These are phyloP conservation scores for Sorex maritimensis DNA, from an alignment of 2,797 vertebrate species.

Conservation along the genomic window DNA sequence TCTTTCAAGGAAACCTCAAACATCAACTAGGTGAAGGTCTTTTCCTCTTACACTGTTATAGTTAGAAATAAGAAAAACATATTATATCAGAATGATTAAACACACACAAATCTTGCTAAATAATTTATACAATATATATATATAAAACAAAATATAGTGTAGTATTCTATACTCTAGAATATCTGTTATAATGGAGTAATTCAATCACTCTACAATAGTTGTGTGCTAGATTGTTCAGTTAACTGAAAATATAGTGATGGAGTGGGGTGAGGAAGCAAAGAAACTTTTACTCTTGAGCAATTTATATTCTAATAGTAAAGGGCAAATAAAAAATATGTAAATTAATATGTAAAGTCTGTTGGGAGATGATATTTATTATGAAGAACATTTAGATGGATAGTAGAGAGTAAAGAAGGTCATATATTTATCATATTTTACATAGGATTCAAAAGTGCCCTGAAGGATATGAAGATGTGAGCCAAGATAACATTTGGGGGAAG, in stretches of 20 bases:
- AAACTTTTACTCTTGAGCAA: neutral
- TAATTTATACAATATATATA: neutral
- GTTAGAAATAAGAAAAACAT: slow-evolving; percentile 25
- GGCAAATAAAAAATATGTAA: neutral
- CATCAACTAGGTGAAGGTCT: neutral
- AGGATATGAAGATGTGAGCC: neutral
- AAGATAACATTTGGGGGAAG: neutral
- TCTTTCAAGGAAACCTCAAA: slow-evolving; percentile 23
- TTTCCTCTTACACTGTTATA: neutral
- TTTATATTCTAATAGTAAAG: neutral
- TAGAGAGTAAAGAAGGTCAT: neutral
- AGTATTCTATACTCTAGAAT: neutral
- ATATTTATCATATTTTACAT: neutral
- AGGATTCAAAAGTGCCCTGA: neutral
- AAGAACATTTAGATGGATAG: neutral
- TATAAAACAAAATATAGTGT: too few relatives aligned
- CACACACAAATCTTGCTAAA: neutral
- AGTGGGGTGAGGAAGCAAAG: neutral
- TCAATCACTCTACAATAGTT: neutral
- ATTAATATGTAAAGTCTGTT: slow-evolving; percentile 2
- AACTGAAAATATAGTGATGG: neutral
- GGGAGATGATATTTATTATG: neutral
- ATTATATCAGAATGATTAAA: slow-evolving; percentile 49
- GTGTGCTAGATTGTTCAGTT: neutral
- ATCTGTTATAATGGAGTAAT: neutral